Evolutionary conservation across 2,797 vertebrate genomes (phyloP).

Genomic region (Amblyraja radiata): DNA sequence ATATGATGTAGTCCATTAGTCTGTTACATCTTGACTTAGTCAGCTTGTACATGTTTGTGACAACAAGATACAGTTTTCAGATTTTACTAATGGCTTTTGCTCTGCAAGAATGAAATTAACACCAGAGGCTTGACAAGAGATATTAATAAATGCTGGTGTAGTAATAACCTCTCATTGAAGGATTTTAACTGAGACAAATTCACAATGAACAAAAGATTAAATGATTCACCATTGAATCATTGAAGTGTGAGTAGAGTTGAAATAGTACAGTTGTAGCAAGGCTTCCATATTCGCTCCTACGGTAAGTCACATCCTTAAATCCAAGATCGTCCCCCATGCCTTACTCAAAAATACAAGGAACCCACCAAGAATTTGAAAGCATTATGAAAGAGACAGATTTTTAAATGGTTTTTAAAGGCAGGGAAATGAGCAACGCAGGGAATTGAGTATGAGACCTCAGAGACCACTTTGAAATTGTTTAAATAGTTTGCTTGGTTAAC

Average conservation of each 20-base stretch:
- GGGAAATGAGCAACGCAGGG: background rate
- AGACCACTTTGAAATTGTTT: background rate
- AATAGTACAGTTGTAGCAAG: too few relatives aligned
- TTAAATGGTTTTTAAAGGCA: background rate
- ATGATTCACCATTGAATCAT: too few relatives aligned
- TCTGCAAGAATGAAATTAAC: background rate
- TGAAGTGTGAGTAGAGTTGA: background rate
- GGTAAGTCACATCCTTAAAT: too few relatives aligned
- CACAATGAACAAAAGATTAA: too few relatives aligned
- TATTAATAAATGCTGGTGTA: background rate
- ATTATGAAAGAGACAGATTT: background rate
- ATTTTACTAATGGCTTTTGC: background rate
- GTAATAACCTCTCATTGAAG: background rate
- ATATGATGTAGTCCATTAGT: background rate
- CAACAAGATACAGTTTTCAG: background rate
- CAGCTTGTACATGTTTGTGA: too few relatives aligned
- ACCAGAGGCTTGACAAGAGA: background rate
- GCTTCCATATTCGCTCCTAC: too few relatives aligned
- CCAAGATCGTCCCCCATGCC: too few relatives aligned
- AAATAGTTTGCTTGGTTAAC: background rate
- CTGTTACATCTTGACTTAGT: background rate
- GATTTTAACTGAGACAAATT: too few relatives aligned
- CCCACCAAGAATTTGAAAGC: too few relatives aligned
- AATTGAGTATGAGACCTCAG: background rate
- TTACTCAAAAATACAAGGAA: background rate